These are phyloP conservation scores for Pachydiplax longipennis DNA, from an alignment of 2,888 invertebrate genomes.

Conservation along the genomic window DNA sequence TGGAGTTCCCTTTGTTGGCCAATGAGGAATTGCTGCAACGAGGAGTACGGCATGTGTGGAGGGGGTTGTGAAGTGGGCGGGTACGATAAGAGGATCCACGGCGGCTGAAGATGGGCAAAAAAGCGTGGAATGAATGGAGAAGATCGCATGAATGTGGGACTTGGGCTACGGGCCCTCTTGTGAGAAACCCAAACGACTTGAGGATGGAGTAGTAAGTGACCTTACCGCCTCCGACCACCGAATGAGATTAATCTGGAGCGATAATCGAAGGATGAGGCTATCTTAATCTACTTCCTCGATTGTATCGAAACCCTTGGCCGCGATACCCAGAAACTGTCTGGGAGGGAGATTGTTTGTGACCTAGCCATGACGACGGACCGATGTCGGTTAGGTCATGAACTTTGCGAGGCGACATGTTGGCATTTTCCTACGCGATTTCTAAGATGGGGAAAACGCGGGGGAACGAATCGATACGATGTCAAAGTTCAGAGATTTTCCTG, in stretches of 20 bases:
- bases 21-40: not conserved
- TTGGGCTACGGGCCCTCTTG: not conserved
- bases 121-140: not conserved
- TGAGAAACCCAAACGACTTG: not conserved
- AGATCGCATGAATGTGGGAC: not conserved
- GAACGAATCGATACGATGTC: no score
- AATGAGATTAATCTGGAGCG: not conserved
- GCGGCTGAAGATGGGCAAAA: not conserved
- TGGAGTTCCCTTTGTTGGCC: not conserved
- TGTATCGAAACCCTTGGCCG: not conserved
- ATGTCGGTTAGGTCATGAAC: no score
- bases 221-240: not conserved
- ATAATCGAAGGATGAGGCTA: not conserved
- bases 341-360: no score
- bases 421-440: no score
- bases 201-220: not conserved
- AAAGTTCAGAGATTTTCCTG: no score
- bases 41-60: not conserved
- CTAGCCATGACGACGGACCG: no score
- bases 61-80: not conserved
- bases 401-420: no score
- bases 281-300: not conserved
- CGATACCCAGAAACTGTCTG: not conserved
- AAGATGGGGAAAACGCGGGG: no score
- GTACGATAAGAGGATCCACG: not conserved